Conservation (phyloP, 2,113 vertebrate species). For the Baryphthengus martii region DNA sequence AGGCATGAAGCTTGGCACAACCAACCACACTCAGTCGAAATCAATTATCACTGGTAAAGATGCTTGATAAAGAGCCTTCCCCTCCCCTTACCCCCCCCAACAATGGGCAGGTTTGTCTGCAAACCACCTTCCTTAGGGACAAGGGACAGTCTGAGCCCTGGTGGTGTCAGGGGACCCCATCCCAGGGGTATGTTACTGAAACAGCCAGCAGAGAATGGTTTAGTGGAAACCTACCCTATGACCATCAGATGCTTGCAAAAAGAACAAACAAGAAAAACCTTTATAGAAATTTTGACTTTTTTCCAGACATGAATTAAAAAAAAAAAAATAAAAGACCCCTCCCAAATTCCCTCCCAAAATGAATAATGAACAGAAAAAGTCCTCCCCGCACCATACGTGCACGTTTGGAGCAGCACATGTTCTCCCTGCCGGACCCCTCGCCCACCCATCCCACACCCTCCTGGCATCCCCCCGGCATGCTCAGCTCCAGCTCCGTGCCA, state of each 20-base stretch:
- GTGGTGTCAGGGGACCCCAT: not conserved
- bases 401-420: not conserved
- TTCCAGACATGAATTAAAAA: not conserved
- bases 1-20: not conserved
- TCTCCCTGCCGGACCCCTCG: not conserved
- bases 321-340: not conserved
- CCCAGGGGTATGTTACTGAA: slow-evolving; percentile 22
- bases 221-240: slow-evolving; percentile 59
- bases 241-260: slow-evolving; percentile 67
- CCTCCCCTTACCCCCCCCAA: not conserved
- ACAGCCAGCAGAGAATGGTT: slow-evolving; percentile 51
- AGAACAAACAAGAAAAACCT: slow-evolving; percentile 63
- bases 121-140: not conserved
- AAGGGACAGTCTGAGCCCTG: not conserved
- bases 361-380: not conserved
- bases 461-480: fast-evolving
- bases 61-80: not conserved
- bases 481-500: fast-evolving
- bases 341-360: not conserved
- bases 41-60: not conserved
- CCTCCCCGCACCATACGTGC: not conserved
- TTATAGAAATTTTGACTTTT: slow-evolving; percentile 45
- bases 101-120: not conserved
- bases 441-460: fast-evolving
- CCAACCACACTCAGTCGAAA: not conserved